Percentiles rank a stretch among this genome's conserved stretches.
Conservation (phyloP, 2,113 vertebrate genomes). For the Pelusios castaneus region DNA sequence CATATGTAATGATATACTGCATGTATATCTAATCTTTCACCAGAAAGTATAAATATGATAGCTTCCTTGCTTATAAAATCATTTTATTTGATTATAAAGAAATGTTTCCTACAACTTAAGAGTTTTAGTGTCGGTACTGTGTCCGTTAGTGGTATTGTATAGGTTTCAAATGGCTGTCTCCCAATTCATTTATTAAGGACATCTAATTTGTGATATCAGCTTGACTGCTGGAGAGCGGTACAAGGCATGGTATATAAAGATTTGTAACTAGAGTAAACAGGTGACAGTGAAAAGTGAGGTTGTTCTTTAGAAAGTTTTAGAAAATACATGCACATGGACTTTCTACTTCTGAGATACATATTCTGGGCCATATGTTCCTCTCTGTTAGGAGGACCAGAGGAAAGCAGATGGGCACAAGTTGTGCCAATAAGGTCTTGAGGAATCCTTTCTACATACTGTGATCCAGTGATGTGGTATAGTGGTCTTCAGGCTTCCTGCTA, state of each 20-base stretch:
- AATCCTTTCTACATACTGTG: neutral
- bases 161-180: neutral
- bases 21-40: neutral
- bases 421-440: conserved; percentile 34
- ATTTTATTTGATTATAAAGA: neutral
- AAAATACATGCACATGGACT: neutral
- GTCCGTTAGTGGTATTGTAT: neutral
- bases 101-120: neutral
- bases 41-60: neutral
- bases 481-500: neutral
- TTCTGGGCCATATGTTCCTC: conserved; percentile 54
- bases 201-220: neutral
- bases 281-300: neutral
- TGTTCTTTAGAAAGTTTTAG: conserved; percentile 28
- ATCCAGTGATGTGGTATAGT: conserved; percentile 31
- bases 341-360: conserved; percentile 13
- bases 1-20: neutral
- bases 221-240: neutral
- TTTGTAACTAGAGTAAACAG: neutral
- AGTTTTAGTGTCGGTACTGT: neutral
- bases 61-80: neutral
- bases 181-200: neutral
- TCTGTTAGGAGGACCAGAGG: conserved; percentile 51
- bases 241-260: neutral
- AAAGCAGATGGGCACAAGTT: conserved; percentile 40